A percentile compares a stretch with the other conserved stretches of the same genome.
phyloP scores from a whole-genome alignment of 1,140 invertebrate genomes.

The Diachasma alloeum region DNA sequence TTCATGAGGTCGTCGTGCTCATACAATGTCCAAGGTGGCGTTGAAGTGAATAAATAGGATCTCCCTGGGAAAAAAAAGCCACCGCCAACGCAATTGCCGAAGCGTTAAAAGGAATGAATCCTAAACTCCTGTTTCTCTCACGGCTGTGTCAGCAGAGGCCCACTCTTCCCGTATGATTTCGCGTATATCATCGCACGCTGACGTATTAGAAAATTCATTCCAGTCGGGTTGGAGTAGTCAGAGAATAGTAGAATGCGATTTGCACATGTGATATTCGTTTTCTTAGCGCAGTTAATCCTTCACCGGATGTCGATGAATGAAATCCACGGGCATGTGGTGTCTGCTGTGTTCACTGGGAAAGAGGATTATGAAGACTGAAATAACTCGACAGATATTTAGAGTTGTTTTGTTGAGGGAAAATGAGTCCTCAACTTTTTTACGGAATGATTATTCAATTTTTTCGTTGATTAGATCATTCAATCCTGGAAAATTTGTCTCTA shows the following conservation, averaged over 20 bases:
- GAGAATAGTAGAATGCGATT: background rate
- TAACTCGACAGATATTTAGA: no score
- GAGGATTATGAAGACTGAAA: no score
- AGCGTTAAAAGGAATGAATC: background rate
- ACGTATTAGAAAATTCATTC: background rate
- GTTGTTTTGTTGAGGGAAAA: no score
- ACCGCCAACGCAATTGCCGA: background rate
- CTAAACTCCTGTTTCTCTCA: background rate
- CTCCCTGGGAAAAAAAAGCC: background rate
- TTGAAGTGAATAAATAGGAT: background rate
- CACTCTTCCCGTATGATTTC: background rate
- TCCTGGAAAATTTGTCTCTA: no score
- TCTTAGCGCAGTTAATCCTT: background rate
- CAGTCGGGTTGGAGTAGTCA: background rate
- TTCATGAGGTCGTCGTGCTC: background rate
- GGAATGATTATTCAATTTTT: no score
- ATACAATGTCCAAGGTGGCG: conserved; percentile 9
- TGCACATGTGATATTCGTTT: background rate
- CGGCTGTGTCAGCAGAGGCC: background rate
- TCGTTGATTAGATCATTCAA: no score
- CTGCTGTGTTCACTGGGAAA: no score
- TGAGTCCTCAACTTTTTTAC: no score
- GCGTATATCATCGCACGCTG: background rate
- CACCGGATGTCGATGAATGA: conserved; percentile 9
- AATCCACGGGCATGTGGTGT: background rate